These are phyloP conservation scores for Marmota flaviventris DNA, from an alignment of 2,113 vertebrate species.

Conservation along the genomic window DNA sequence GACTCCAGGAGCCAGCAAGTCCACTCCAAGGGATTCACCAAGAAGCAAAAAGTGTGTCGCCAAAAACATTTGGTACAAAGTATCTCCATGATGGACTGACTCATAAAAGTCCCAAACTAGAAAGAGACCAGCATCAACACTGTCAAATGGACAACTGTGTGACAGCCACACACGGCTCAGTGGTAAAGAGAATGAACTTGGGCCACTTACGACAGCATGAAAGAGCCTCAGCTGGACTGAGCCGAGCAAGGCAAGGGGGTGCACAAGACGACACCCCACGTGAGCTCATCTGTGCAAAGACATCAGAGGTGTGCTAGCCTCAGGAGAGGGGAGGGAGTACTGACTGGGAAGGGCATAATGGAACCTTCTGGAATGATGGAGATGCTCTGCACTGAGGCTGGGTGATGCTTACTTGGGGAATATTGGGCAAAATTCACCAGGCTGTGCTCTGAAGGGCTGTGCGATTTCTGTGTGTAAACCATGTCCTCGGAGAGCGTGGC, in stretches of 20 bases:
- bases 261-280: background rate
- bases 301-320: background rate
- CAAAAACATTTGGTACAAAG: background rate
- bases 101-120: background rate
- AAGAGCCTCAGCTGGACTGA: background rate
- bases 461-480: background rate
- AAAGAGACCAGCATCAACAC: background rate
- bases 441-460: background rate
- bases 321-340: background rate
- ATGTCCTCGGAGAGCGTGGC: background rate
- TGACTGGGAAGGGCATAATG: background rate
- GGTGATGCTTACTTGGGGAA: background rate
- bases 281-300: background rate
- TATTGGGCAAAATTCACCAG: background rate
- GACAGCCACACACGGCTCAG: background rate
- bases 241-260: background rate
- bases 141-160: background rate
- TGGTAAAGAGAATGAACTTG: background rate
- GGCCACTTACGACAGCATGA: background rate
- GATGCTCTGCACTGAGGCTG: background rate
- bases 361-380: background rate
- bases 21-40: background rate
- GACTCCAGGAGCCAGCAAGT: background rate
- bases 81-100: too few relatives aligned
- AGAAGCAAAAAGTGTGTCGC: background rate